Conservation (phyloP, 2,888 invertebrate species). For the Aleiodes leptofemur region DNA sequence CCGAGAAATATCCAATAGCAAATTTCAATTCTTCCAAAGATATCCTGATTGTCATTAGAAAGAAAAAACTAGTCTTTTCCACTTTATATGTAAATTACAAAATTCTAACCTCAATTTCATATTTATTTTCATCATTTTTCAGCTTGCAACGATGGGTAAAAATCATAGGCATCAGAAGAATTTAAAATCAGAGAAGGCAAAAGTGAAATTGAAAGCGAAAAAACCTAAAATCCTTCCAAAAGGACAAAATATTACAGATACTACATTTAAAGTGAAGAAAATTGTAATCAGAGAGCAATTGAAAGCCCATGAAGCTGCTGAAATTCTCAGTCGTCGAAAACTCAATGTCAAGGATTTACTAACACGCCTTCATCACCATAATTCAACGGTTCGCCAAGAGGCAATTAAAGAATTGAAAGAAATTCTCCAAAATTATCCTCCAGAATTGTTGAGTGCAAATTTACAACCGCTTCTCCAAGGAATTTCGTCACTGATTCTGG, state of each 20-base stretch:
- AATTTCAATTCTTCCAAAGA: too few species aligned
- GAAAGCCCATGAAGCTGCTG: constrained; percentile 76
- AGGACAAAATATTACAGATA: constrained; percentile 92
- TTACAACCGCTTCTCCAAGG: constrained; percentile 83
- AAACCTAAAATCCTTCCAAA: constrained; percentile 82
- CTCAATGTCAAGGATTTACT: constrained; percentile 85
- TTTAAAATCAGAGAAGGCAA: constrained; percentile 89
- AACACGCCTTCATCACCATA: constrained; percentile 85
- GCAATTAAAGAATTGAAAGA: constrained; percentile 81
- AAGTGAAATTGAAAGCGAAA: constrained; percentile 91
- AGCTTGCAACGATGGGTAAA: constrained; percentile 75
- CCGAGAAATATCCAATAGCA: too few species aligned
- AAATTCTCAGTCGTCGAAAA: constrained; percentile 82
- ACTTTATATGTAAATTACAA: too few species aligned
- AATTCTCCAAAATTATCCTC: constrained; percentile 76
- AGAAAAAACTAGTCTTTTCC: too few species aligned
- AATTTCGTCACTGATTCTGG: constrained; percentile 82
- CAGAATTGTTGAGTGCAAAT: constrained; percentile 77
- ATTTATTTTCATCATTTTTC: too few species aligned
- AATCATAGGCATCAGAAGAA: constrained; percentile 83
- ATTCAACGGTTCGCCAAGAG: constrained; percentile 81
- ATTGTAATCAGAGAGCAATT: constrained; percentile 89
- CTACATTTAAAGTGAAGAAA: constrained; percentile 91
- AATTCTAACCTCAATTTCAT: too few species aligned
- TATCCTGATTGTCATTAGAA: too few species aligned